These are phyloP conservation scores for Tiaroga cobitis DNA, from an alignment of 2,797 vertebrate genomes.

Conservation along the genomic window DNA sequence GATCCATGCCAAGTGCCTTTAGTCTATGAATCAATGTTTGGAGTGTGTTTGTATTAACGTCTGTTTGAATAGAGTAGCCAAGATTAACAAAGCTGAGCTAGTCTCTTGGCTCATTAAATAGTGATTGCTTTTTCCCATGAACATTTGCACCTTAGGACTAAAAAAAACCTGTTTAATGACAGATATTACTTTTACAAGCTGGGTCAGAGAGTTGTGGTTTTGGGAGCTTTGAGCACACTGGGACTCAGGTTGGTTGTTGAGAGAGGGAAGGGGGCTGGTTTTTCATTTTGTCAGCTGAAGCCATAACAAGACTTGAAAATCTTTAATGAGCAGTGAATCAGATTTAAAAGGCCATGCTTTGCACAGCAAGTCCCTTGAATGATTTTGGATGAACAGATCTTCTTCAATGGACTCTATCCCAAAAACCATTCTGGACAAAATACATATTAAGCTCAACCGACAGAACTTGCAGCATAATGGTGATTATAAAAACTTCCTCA, in stretches of 20 bases:
- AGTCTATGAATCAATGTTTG: slow-evolving; percentile 33
- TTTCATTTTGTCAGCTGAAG: slow-evolving; percentile 11
- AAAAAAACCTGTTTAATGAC: slow-evolving; percentile 56
- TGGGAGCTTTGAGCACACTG: slow-evolving; percentile 47
- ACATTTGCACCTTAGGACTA: slow-evolving; percentile 54
- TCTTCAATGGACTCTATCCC: background rate
- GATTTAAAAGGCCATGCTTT: slow-evolving; percentile 28
- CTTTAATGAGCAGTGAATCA: slow-evolving; percentile 25
- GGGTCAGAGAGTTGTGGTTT: slow-evolving; percentile 54
- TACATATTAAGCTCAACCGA: background rate
- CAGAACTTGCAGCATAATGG: too few relatives aligned
- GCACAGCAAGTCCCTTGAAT: slow-evolving; percentile 2
- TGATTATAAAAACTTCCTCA: background rate
- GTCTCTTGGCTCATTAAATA: slow-evolving; percentile 60
- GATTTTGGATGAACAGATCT: background rate
- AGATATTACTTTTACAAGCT: slow-evolving; percentile 61
- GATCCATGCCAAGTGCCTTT: slow-evolving; percentile 37
- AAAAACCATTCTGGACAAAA: background rate
- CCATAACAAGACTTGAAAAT: slow-evolving; percentile 7
- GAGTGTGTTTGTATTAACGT: slow-evolving; percentile 41
- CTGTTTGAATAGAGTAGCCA: slow-evolving; percentile 58
- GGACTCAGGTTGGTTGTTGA: slow-evolving; percentile 44
- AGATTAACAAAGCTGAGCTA: slow-evolving; percentile 59
- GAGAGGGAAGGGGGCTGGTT: slow-evolving; percentile 29
- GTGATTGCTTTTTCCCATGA: slow-evolving; percentile 62